Percentiles rank a stretch among this genome's conserved stretches.
Evolutionary conservation across 2,888 invertebrate genomes (phyloP).

Genomic region (Abscondita cerata): DNA sequence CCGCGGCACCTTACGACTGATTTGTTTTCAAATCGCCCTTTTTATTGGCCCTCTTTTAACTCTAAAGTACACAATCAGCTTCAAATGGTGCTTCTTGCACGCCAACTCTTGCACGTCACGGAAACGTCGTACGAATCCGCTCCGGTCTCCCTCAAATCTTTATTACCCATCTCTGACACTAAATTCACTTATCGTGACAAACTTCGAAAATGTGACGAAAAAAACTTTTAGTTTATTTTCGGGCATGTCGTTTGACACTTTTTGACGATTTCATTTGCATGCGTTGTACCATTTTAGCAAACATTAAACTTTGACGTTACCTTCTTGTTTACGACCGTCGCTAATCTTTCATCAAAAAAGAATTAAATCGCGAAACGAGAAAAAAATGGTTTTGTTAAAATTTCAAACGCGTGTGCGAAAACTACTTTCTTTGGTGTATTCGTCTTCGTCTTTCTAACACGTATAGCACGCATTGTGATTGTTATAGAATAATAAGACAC

Average conservation of each 20-base stretch:
- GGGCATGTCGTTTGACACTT: constrained; percentile 18
- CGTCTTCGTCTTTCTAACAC: no score
- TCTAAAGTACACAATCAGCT: constrained; percentile 39
- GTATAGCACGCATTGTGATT: no score
- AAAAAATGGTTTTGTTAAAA: no score
- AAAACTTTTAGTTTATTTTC: constrained; percentile 15
- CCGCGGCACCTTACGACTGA: constrained; percentile 37
- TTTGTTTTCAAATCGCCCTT: constrained; percentile 37
- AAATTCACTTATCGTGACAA: constrained; percentile 43
- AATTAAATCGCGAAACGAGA: no score
- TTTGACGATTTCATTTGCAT: constrained; percentile 29
- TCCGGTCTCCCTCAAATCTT: constrained; percentile 39
- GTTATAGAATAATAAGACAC: no score
- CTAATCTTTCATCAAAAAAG: no score
- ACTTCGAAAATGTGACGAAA: constrained; percentile 31
- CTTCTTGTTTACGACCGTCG: constrained; percentile 16
- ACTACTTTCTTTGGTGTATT: no score
- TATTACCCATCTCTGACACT: constrained; percentile 44
- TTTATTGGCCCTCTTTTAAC: constrained; percentile 35
- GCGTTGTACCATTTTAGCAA: constrained; percentile 15
- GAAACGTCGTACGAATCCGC: constrained; percentile 34
- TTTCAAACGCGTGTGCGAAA: no score
- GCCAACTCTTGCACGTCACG: constrained; percentile 38
- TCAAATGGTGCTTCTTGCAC: constrained; percentile 40
- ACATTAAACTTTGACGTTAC: constrained; percentile 19